Percentiles rank a stretch among this genome's conserved stretches.
Evolutionary conservation across 1,140 invertebrate genomes (phyloP).

Genomic region (Drosophila sturtevanti): DNA sequence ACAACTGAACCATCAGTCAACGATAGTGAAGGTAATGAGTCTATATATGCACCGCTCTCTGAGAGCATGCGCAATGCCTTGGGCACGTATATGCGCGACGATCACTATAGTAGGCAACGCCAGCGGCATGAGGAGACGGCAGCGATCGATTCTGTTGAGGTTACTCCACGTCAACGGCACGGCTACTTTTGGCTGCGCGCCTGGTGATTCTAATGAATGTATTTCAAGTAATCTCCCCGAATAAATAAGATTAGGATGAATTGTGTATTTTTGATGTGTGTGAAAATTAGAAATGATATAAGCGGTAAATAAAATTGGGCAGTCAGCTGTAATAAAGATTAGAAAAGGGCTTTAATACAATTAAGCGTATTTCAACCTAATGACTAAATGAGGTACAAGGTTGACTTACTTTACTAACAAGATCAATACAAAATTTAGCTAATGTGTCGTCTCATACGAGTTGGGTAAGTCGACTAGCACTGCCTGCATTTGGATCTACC

Average conservation of each 20-base stretch:
- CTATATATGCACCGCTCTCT: slow-evolving; percentile 25
- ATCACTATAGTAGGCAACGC: slow-evolving; percentile 51
- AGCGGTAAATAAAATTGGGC: slow-evolving; percentile 38
- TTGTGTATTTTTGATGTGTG: slow-evolving; percentile 51
- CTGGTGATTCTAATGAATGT: slow-evolving; percentile 33
- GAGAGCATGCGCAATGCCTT: slow-evolving; percentile 65
- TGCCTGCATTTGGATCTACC: slow-evolving; percentile 58
- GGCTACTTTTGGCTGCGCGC: slow-evolving; percentile 41
- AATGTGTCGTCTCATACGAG: slow-evolving; percentile 43
- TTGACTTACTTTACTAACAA: slow-evolving; percentile 57
- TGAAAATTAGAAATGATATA: slow-evolving; percentile 15
- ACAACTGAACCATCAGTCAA: slow-evolving; percentile 9
- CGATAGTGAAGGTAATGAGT: slow-evolving; percentile 19
- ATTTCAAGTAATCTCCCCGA: slow-evolving; percentile 50
- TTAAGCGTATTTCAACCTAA: slow-evolving; percentile 36
- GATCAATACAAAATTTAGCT: slow-evolving; percentile 24
- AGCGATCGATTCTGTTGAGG: background rate
- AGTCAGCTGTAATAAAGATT: slow-evolving; percentile 50
- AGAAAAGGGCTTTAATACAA: slow-evolving; percentile 31
- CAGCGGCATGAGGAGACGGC: slow-evolving; percentile 43
- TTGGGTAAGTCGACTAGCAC: slow-evolving; percentile 48
- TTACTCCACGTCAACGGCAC: slow-evolving; percentile 24
- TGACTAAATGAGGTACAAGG: slow-evolving; percentile 45
- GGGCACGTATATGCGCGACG: slow-evolving; percentile 63
- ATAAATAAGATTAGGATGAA: slow-evolving; percentile 41